Evolutionary conservation across 2,888 invertebrate species (phyloP).

Genomic region (Sturmia bella): DNA sequence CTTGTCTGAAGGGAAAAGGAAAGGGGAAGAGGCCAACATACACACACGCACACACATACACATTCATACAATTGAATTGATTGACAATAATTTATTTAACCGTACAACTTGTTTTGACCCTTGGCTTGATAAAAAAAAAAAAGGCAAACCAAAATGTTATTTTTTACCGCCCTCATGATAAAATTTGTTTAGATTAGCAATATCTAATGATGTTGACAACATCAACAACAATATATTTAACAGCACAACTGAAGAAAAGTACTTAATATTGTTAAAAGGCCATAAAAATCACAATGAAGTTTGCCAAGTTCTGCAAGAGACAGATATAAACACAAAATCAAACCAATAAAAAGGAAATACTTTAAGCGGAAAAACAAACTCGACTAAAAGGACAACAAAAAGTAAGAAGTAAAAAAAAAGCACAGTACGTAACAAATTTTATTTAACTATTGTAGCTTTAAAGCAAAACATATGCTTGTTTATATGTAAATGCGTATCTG

Average conservation of each 20-base stretch:
- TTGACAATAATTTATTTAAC: constrained; percentile 79
- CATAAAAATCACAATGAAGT: constrained; percentile 76
- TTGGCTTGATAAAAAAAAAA: constrained; percentile 38
- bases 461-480: constrained; percentile 45
- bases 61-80: constrained; percentile 76
- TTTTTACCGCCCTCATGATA: constrained; percentile 73
- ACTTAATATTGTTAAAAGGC: constrained; percentile 71
- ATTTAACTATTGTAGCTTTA: constrained; percentile 35
- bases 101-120: constrained; percentile 60
- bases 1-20: constrained; percentile 20
- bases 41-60: no score
- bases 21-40: constrained; percentile 27
- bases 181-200: constrained; percentile 81
- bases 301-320: constrained; percentile 54
- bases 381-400: constrained; percentile 65
- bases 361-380: constrained; percentile 81
- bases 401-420: constrained; percentile 15
- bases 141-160: constrained; percentile 49
- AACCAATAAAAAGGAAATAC: constrained; percentile 77
- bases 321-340: constrained; percentile 53
- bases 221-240: constrained; percentile 60
- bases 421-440: constrained; percentile 51
- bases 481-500: neutral
- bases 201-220: constrained; percentile 74
- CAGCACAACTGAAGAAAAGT: constrained; percentile 54